phyloP scores from a whole-genome alignment of 2,888 invertebrate species.

The Calephelis perditalis region DNA sequence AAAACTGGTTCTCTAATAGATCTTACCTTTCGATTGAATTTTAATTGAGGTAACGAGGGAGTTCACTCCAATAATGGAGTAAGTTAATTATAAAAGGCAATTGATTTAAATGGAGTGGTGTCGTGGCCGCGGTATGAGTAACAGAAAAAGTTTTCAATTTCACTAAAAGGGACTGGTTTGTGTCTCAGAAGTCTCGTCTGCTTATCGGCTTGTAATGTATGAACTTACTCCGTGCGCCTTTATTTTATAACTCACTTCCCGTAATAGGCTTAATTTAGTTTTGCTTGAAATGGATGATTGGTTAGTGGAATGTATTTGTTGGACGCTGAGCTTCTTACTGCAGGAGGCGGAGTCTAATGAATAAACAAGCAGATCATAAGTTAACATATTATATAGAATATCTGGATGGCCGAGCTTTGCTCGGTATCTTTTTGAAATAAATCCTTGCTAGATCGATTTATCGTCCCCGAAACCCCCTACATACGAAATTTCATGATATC shows the following conservation, averaged over 20 bases:
- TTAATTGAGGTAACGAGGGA: constrained; percentile 69
- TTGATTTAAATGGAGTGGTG: constrained; percentile 75
- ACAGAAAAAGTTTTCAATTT: constrained; percentile 79
- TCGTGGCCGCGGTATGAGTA: constrained; percentile 72
- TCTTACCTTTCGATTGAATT: constrained; percentile 70
- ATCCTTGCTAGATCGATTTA: no score
- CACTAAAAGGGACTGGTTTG: constrained; percentile 79
- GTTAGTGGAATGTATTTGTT: no score
- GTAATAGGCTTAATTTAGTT: constrained; percentile 75
- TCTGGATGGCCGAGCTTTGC: no score
- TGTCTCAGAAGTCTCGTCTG: constrained; percentile 78
- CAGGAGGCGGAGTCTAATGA: no score
- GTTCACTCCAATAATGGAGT: constrained; percentile 68
- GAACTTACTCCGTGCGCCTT: constrained; percentile 71
- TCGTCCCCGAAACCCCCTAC: no score
- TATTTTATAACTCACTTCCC: constrained; percentile 77
- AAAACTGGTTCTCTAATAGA: constrained; percentile 61
- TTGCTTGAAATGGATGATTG: constrained; percentile 26
- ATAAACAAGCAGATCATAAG: no score
- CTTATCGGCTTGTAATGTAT: constrained; percentile 79
- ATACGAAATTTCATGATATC: no score
- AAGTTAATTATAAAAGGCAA: constrained; percentile 78
- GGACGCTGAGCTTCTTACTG: no score
- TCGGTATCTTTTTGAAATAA: no score
- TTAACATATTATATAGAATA: no score